Base-by-base conservation (phyloP, 2,888 invertebrate species). In the Caenorhabditis macrosperma region DNA sequence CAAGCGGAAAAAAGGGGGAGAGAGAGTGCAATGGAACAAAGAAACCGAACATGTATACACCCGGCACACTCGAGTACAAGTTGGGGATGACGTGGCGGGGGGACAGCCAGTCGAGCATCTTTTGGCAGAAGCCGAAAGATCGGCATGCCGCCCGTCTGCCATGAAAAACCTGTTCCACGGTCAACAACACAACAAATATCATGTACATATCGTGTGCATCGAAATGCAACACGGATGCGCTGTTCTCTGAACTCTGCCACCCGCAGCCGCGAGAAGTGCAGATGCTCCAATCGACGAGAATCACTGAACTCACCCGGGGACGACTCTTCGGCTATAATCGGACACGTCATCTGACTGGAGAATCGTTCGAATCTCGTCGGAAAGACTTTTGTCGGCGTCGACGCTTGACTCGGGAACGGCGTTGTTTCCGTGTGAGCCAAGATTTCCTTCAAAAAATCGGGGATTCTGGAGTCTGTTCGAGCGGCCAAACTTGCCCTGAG, bases 181-280 rank as follows among this genome's bases (percentile, higher is more conserved):
- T 72, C 72, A 72, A 63, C 55, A 72, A 72, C 72, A 64, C 61
- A 55, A 72, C 41, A 72, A 72, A 72, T 72, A 72, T 64, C 72
- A 71, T 71, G 71, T 72, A 63, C 63, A 63, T 33, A 46, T 57
- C 46, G 57, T 30, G 68, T 52, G 57, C 48, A 48, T 22, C 33
- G 17, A 68, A 10, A 46, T 67, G 67, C 44, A 67, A 67, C 55
- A 67, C 67, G 55, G 67, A 59, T 46, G 55, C 50, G 50, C 22
- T 55, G 12, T 24, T 35, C 50, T 26, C 26, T 57, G 50, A 63
- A 64, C 52, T 50, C n/a, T 60, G 28, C 38, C 22, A 30, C 52
- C 35, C n/a, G n/a, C n/a, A n/a, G n/a, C n/a, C n/a, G n/a, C n/a
- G n/a, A n/a, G n/a, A n/a, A n/a, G n/a, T n/a, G n/a, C n/a, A n/a